A percentile compares a stretch with the other conserved stretches of the same genome.
These are phyloP conservation scores for Parnassius apollo DNA, from an alignment of 2,888 invertebrate species.

Conservation along the genomic window DNA sequence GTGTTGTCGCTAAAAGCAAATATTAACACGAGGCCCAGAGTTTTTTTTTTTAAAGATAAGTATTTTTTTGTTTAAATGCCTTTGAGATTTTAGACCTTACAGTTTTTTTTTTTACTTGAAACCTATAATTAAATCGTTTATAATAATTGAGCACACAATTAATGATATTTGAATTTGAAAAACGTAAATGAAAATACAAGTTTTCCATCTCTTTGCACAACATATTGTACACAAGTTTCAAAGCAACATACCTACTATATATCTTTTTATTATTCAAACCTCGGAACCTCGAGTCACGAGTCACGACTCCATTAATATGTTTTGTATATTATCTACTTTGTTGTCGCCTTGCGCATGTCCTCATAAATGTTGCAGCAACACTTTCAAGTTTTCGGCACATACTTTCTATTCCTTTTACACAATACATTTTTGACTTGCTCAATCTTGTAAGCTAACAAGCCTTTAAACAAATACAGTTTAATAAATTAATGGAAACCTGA, in stretches of 20 bases:
- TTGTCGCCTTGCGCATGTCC: conserved; percentile 57
- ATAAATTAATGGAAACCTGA: conserved; percentile 26
- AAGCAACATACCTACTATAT: conserved; percentile 7
- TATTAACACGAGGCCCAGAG: conserved; percentile 24
- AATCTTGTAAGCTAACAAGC: conserved; percentile 3
- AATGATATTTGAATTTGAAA: too few relatives aligned
- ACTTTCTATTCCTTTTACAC: conserved; percentile 45
- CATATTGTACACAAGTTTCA: too few relatives aligned
- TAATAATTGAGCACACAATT: too few relatives aligned
- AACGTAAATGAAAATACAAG: too few relatives aligned
- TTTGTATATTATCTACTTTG: conserved; percentile 47
- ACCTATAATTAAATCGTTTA: too few relatives aligned
- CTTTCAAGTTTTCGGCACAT: conserved; percentile 60
- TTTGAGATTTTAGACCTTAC: not conserved
- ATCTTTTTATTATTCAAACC: conserved; percentile 55
- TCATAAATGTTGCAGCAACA: conserved; percentile 55
- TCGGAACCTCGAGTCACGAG: conserved; percentile 50
- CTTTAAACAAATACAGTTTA: conserved; percentile 22
- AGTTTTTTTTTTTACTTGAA: not conserved
- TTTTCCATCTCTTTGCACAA: too few relatives aligned
- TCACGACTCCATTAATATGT: conserved; percentile 63
- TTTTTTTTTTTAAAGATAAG: conserved; percentile 17
- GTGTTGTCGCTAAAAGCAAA: conserved; percentile 25
- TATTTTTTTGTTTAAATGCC: conserved; percentile 8
- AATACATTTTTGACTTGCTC: conserved; percentile 21